phyloP scores from a whole-genome alignment of 2,888 invertebrate species.

The Apantesis nais region DNA sequence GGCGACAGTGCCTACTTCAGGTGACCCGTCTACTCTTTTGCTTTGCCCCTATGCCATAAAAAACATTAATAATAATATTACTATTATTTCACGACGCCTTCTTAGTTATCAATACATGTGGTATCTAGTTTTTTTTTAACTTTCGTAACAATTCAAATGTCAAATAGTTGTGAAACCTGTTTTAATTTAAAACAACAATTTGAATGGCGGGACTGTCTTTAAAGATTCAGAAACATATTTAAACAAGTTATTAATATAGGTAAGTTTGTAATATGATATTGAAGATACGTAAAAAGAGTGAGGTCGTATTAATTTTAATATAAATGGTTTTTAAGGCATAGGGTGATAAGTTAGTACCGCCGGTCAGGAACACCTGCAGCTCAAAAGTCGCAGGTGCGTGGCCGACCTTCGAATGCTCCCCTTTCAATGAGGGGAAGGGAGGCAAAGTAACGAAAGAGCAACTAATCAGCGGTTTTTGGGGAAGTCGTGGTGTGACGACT shows the following conservation, averaged over 20 bases:
- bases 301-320: neutral
- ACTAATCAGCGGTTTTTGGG: no score
- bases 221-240: slow-evolving; percentile 1
- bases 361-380: neutral
- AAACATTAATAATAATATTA: neutral
- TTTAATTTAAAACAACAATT: neutral
- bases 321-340: neutral
- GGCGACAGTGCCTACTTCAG: no score
- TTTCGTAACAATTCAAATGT: slow-evolving; percentile 6
- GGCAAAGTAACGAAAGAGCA: no score
- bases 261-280: neutral
- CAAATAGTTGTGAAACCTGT: slow-evolving; percentile 1
- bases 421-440: no score
- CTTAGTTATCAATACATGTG: neutral
- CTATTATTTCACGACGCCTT: neutral
- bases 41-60: neutral
- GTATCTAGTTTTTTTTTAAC: neutral
- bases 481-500: no score
- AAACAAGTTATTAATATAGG: neutral
- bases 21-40: neutral
- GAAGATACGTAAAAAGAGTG: neutral
- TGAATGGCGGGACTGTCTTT: slow-evolving; percentile 10
- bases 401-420: no score
- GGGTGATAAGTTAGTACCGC: neutral
- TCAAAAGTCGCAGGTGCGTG: no score